phyloP scores from a whole-genome alignment of 2,888 invertebrate genomes.

The Leptinotarsa haldemani region DNA sequence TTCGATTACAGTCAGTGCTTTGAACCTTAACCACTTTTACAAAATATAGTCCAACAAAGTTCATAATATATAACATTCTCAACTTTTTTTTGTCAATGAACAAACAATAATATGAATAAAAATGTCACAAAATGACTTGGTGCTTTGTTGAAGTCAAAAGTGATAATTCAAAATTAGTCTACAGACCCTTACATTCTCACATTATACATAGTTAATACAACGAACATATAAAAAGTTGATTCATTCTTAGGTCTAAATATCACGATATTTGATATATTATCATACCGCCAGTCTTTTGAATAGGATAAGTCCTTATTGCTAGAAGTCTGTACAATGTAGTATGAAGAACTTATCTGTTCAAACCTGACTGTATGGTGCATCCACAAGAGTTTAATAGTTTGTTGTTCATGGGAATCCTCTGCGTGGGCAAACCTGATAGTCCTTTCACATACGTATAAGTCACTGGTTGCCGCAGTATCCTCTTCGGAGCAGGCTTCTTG shows the following conservation, averaged over 20 bases:
- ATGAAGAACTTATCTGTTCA: constrained; percentile 57
- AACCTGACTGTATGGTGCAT: constrained; percentile 60
- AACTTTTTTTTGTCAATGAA: neutral
- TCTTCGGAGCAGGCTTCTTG: constrained; percentile 76
- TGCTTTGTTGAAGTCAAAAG: constrained; percentile 18
- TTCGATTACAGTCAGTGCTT: constrained; percentile 44
- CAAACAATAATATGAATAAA: constrained; percentile 12
- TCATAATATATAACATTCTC: neutral
- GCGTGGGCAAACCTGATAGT: constrained; percentile 84
- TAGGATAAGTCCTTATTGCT: constrained; percentile 45
- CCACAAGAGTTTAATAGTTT: constrained; percentile 54
- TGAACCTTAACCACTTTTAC: constrained; percentile 36
- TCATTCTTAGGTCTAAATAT: constrained; percentile 34
- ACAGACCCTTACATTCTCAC: constrained; percentile 38
- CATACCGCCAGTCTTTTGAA: constrained; percentile 44
- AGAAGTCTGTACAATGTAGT: constrained; percentile 24
- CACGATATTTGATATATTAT: constrained; percentile 32
- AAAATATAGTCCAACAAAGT: constrained; percentile 36
- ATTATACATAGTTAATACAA: constrained; percentile 22
- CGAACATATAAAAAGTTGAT: constrained; percentile 40
- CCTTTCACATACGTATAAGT: constrained; percentile 85
- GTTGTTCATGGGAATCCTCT: constrained; percentile 76
- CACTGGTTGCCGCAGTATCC: constrained; percentile 82
- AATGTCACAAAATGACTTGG: constrained; percentile 23
- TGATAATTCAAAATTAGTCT: constrained; percentile 21